Percentiles rank a stretch among this genome's conserved stretches.
Conservation (phyloP, 1,140 invertebrate species). For the Orius insidiosus region DNA sequence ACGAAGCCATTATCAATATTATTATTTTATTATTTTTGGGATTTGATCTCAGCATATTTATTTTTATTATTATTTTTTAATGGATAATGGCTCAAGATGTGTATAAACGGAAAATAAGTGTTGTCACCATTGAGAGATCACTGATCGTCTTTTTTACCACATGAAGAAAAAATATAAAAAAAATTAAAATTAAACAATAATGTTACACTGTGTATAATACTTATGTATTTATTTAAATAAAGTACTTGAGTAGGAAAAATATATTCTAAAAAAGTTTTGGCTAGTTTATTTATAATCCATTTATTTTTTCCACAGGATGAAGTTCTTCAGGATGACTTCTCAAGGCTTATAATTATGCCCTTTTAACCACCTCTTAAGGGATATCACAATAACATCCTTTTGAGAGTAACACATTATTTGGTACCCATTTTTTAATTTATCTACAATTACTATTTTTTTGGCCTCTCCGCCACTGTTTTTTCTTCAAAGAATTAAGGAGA, state of each 20-base stretch:
- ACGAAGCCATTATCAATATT: slow-evolving; percentile 7
- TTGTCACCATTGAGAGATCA: slow-evolving; percentile 6
- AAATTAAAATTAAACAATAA: slow-evolving; percentile 4
- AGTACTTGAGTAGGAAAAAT: slow-evolving; percentile 15
- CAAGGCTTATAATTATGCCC: too few species aligned
- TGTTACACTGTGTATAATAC: slow-evolving; percentile 12
- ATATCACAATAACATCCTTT: too few species aligned
- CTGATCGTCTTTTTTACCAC: slow-evolving; percentile 11
- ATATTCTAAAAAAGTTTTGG: slow-evolving; percentile 16
- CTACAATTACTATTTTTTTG: too few species aligned
- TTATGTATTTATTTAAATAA: slow-evolving; percentile 16
- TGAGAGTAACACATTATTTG: too few species aligned
- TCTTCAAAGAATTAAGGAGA: too few species aligned
- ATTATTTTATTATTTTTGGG: neutral
- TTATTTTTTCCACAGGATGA: too few species aligned
- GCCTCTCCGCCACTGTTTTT: too few species aligned
- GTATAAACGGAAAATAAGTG: slow-evolving; percentile 1
- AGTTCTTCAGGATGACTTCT: too few species aligned
- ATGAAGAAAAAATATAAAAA: slow-evolving; percentile 1
- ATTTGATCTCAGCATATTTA: neutral
- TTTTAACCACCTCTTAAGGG: too few species aligned
- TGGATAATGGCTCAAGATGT: slow-evolving; percentile 10
- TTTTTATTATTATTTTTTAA: slow-evolving; percentile 1
- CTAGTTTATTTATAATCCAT: too few species aligned
- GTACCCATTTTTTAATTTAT: too few species aligned